Base-by-base conservation (phyloP, 2,797 vertebrate genomes). In the Loris lydekkerianus region DNA sequence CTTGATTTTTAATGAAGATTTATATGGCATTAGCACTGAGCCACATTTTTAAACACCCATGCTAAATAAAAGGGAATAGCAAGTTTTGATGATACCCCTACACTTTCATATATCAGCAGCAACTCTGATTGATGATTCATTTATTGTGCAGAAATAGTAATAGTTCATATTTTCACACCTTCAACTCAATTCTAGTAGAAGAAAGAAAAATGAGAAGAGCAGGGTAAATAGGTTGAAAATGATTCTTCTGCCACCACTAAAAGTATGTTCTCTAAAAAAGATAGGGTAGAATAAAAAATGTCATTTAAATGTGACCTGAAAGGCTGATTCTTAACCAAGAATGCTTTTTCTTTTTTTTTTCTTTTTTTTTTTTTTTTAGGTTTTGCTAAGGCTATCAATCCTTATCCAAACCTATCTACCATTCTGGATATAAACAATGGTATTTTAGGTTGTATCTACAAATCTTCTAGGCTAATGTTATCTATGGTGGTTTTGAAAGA, bases 61-160 rank as follows among this genome's bases (percentile, higher is more conserved):
- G 20, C 85, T n/a, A 9, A 85, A 65, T 77, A 82, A 93, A 77
- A 72, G 72, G n/a, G 58, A 80, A 49, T 58, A 69, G 56, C 20
- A 89, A 69, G 14, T 67, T 82, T 70, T 65, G 10, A 40, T 83
- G 72, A 69, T 84, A 56, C 58, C 86, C 10, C 61, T 65, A 25
- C 0, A 40, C n/a, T 86, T 86, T 65, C 17, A n/a, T 0, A 61
- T 61, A 77, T 75, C 34, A 80, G 23, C 27, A 69, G 58, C 25
- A 60, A 65, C 15, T 75, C 5, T 53, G 75, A 34, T 40, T 58
- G 20, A 83, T 75, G 63, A 80, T 80, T 80, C 34, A 82, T 67
- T 89, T 82, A 91, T 80, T 63, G 40, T 91, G 37, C 73, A 86
- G 49, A 94, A 78, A 91, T 10, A 78, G 29, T 60, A 78, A 91